These are phyloP conservation scores for Dasypogon diadema DNA, from an alignment of 2,888 invertebrate genomes.

Conservation along the genomic window DNA sequence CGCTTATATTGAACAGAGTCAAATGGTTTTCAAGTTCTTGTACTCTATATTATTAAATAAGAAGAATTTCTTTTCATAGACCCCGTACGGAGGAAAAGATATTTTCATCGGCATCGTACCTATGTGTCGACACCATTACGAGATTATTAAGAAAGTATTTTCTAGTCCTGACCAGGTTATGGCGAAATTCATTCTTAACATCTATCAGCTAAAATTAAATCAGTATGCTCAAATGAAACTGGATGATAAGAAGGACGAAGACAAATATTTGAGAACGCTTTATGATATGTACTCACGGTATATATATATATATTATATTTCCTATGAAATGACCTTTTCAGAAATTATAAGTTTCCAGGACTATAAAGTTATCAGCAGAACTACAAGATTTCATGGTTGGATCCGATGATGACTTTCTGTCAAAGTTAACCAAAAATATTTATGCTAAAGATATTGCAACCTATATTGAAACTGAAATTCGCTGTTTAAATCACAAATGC, in stretches of 20 bases:
- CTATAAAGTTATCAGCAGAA: slow-evolving; percentile 80
- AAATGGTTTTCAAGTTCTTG: slow-evolving; percentile 73
- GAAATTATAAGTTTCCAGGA: slow-evolving; percentile 70
- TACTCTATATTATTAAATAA: slow-evolving; percentile 8
- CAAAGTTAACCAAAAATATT: slow-evolving; percentile 82
- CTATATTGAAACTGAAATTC: slow-evolving; percentile 83
- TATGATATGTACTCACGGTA: slow-evolving; percentile 91
- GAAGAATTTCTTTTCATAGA: slow-evolving; percentile 70
- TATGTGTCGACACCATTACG: slow-evolving; percentile 88
- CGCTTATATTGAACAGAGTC: slow-evolving; percentile 96
- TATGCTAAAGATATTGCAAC: slow-evolving; percentile 84
- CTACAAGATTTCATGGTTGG: slow-evolving; percentile 82
- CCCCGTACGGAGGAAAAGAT: slow-evolving; percentile 86
- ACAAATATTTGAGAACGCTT: slow-evolving; percentile 88
- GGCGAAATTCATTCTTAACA: slow-evolving; percentile 96
- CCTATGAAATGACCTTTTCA: slow-evolving; percentile 57
- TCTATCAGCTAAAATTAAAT: slow-evolving; percentile 91
- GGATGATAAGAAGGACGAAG: slow-evolving; percentile 85
- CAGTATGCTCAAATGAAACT: slow-evolving; percentile 87
- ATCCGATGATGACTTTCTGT: slow-evolving; percentile 81
- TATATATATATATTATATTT: no score
- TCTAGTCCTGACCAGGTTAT: slow-evolving; percentile 96
- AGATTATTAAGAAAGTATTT: slow-evolving; percentile 89
- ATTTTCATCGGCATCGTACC: slow-evolving; percentile 92
- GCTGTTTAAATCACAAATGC: slow-evolving; percentile 83